Base-by-base conservation (phyloP, 2,797 vertebrate genomes). In the Pagetopsis macropterus region DNA sequence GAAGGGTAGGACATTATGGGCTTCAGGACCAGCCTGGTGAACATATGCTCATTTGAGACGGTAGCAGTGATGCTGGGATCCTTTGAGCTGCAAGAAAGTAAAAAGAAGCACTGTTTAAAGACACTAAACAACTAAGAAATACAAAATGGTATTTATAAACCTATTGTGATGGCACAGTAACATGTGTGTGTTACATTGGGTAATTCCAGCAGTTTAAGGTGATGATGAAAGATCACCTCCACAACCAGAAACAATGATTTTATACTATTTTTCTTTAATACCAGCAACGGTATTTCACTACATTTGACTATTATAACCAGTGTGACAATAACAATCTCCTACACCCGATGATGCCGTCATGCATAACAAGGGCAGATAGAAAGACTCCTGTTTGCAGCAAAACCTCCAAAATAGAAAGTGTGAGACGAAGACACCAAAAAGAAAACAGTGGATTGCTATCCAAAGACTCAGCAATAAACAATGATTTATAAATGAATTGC, bases 1-100 rank as follows among this genome's bases (percentile, higher is more conserved):
- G 70, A 50, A 17, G 72, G 37, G 16, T 67, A 45, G 14, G 84
- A 88, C 79, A 89, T 89, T 93, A 95, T 87, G 21, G 87, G 87
- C 72, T 89, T 91, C 63, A 93, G 68, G 10, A 91, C 84, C 45
- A 89, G 65, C 76, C 76, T 70, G 15, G 45, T 70, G 15, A 43
- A 77, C 49, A 66, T 69, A 69, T 54, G 63, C 9, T 57, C 63
- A 6, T 46, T 60, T 9, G 79, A 4, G 37, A 2, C 43, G 41
- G 81, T 5, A n/a, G 48, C 2, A 31, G 78, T 4, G 60, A 43
- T 3, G 14, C 14, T 43, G 10, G 44, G 55, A 54, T 65, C 66
- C 46, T 75, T 79, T 3, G 6, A 14, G 76, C 91, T 93, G 79
- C 14, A 60, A 76, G 45, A 87, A 19, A 70, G 61, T 31, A 68